Base-by-base conservation (phyloP, 2,888 invertebrate genomes). In the Theretra japonica region DNA sequence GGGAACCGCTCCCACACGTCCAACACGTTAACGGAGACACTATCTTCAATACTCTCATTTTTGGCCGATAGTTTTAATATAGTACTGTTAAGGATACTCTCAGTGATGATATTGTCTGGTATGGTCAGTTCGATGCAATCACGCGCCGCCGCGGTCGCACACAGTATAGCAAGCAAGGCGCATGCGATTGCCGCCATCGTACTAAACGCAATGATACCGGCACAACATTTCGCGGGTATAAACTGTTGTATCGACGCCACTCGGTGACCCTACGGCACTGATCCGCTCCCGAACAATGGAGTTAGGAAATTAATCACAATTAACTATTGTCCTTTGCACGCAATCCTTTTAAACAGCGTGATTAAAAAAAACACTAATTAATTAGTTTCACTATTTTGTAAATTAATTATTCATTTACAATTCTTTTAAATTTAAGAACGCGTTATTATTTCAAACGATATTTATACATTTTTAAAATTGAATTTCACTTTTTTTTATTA, bases 151-250 rank as follows among this genome's bases (percentile, higher is more conserved):
- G 81, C 78, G 72, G 83, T 81, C 75, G 86, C 76, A 73, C 81
- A 80, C 73, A 83, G 56, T 23, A 33, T 30, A 72, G 79, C 73
- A 70, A 84, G 81, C 23, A 92, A 78, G 75, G 90, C 85, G 91
- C 94, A 90, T 80, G 91, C 89, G 90, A 92, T 92, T 92, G 87
- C 79, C 80, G 86, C 91, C 94, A 94, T 94, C 88, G 80, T 89
- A 82, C 76, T 78, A 75, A 77, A 76, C 80, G 80, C 87, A 93
- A 90, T 94, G 93, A 87, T 85, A 76, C 73, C 76, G 78, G 74
- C 78, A 72, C 78, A 60, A 65, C 83, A 81, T 79, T 76, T 76
- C 83, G 83, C 82, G 75, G 76, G 84, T 84, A 82, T 84, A 86
- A 82, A 78, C 80, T 75, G 80, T 79, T 78, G 80, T 74, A 74